Evolutionary conservation across 2,888 invertebrate genomes (phyloP), one percentile per base, ranked within the genome.

Genomic region (Cenopis cana): DNA sequence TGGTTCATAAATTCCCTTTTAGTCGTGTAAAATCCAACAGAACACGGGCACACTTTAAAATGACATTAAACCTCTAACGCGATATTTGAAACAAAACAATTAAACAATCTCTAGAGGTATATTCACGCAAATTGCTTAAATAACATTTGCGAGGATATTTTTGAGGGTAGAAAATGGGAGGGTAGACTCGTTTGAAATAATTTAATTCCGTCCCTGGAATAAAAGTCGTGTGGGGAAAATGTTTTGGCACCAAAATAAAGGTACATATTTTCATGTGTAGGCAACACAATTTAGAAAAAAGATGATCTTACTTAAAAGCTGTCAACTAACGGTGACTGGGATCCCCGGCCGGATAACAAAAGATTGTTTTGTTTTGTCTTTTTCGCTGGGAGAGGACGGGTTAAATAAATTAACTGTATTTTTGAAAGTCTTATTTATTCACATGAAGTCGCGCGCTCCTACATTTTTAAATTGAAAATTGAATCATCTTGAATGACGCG

Each of bases 121-220:
- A 62, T 52, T 62, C 62, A 56, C 29, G 29, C 57, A 55, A 73
- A 68, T 68, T 55, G 29, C 73, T 60, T 59, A 74, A 74, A 74
- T 73, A 72, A 67, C 52, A 52, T 65, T 65, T 46, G 41, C 55
- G 56, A 20, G 72, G 64, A 73, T 75, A 74, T 76, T 76, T 46
- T 76, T 75, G 70, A 67, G 59, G 68, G 38, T 66, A 70, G 73
- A 73, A 75, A 79, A 82, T 79, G 81, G 81, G 75, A 79, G 77
- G 74, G 76, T 74, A 76, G 66, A 76, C 73, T 77, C 66, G 67
- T 61, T 75, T 74, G 68, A 77, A 77, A 81, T 79, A 80, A 83
- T 79, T 79, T 79, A 79, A 82, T 76, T 76, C 74, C n/a, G 69
- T 62, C 69, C 69, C 62, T 41, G 55, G 55, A 76, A 75, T 73